Base-by-base conservation (phyloP, 2,113 vertebrate species). In the Oceanites oceanicus region DNA sequence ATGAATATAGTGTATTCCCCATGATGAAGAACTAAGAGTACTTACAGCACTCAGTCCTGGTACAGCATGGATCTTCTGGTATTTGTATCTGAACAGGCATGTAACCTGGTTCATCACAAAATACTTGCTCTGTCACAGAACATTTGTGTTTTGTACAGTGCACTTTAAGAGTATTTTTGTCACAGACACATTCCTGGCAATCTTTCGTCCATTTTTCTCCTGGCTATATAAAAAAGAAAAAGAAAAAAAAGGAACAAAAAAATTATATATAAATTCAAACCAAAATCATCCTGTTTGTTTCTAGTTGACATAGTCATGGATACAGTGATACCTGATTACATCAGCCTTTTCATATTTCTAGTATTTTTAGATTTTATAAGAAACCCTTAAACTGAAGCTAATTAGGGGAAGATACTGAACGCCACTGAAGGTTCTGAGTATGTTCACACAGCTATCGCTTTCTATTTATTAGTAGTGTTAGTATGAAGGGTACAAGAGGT, bases 151-250 rank as follows among this genome's bases (percentile, higher is more conserved):
- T 56, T 53, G 1, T 70, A 65, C 98, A 98, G 32, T 59, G 77
- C 82, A 98, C 63, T 5, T 40, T 15, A 79, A 91, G 92, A 2
- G 96, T 94, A 42, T 68, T 13, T 8, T 42, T 72, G 15, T 98
- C 96, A 53, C 98, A 98, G 66, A 90, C 75, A 78, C 98, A 98
- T 49, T 98, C 90, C 44, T 74, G 93, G 68, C 98, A 98, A 65
- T 93, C 67, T 74, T 38, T 52, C 47, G 18, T 72, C 97, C 98
- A 83, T 8, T 78, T 90, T 88, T 94, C 95, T 93, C 97, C 98
- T 10, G 96, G 96, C 98, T 98, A 79, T 38, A 73, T 21, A 32
- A 36, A 84, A 80, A 80, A 49, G 2, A 44, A 61, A 87, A 66
- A 29, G 4, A 32, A 55, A 32, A 44, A 58, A 38, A 40, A 7